Evolutionary conservation across 2,888 invertebrate species (phyloP).

Genomic region (Scrobipalpa costella): DNA sequence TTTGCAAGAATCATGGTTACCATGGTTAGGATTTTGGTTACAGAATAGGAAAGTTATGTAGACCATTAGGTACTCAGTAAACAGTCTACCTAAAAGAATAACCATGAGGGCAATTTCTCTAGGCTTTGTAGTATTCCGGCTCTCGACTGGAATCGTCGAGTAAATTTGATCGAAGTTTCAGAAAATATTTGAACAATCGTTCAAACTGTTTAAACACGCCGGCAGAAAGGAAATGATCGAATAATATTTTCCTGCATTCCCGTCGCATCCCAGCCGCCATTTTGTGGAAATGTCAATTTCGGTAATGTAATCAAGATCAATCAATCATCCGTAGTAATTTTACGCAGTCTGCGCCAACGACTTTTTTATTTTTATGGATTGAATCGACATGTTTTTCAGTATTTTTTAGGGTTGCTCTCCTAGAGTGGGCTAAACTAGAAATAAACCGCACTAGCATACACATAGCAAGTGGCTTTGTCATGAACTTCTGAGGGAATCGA

Average conservation of each 20-base stretch:
- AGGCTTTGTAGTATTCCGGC: conserved; percentile 7
- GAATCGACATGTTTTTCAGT: neutral
- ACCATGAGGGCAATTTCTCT: neutral
- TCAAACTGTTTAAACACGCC: conserved; percentile 19
- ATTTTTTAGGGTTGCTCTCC: neutral
- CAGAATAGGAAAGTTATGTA: no score
- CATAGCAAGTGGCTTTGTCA: no score
- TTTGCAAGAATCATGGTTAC: no score
- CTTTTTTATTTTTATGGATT: neutral
- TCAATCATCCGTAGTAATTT: neutral
- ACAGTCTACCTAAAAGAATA: no score
- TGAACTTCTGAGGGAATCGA: no score
- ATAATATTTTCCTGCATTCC: conserved; percentile 19
- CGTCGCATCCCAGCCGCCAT: neutral
- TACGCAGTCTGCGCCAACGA: neutral
- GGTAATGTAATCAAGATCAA: neutral
- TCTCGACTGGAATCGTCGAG: conserved; percentile 4
- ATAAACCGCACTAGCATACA: no score
- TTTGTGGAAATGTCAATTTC: conserved; percentile 6
- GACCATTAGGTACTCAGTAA: no score
- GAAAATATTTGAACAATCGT: conserved; percentile 23
- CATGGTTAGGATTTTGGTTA: no score
- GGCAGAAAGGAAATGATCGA: conserved; percentile 11
- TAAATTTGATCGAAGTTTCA: conserved; percentile 22
- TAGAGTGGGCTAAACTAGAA: no score